Evolutionary conservation across 2,888 invertebrate species (phyloP).

Genomic region (Argyra leucocephala): DNA sequence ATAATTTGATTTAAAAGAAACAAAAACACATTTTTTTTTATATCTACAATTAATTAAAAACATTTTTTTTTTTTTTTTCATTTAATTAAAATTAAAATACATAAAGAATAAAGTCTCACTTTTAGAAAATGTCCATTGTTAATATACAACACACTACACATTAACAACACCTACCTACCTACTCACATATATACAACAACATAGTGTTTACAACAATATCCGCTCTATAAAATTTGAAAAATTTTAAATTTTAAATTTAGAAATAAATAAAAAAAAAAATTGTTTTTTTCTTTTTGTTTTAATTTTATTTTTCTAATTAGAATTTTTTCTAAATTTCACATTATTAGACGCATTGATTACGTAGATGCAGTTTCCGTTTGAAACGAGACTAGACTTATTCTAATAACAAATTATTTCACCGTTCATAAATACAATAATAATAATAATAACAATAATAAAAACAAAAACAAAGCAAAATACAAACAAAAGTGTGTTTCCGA

Average conservation of each 20-base stretch:
- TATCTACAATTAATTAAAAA: no score
- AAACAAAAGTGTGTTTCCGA: not conserved
- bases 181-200: no score
- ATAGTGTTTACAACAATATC: not conserved
- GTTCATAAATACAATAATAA: no score
- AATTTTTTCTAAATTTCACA: not conserved
- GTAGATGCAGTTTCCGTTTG: slow-evolving; percentile 1
- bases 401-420: not conserved
- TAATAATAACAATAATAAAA: no score
- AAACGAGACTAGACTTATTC: not conserved
- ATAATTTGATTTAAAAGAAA: no score
- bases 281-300: not conserved
- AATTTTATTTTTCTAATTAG: not conserved
- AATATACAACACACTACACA: no score
- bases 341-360: slow-evolving; percentile 1
- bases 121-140: not conserved
- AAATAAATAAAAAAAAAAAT: not conserved
- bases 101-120: not conserved
- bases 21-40: no score
- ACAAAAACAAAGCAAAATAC: no score
- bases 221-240: not conserved
- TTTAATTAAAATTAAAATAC: not conserved
- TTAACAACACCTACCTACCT: no score
- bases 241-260: not conserved
- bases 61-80: no score